Evolutionary conservation across 2,113 vertebrate genomes (phyloP).

Genomic region (Daphoenositta chrysoptera): DNA sequence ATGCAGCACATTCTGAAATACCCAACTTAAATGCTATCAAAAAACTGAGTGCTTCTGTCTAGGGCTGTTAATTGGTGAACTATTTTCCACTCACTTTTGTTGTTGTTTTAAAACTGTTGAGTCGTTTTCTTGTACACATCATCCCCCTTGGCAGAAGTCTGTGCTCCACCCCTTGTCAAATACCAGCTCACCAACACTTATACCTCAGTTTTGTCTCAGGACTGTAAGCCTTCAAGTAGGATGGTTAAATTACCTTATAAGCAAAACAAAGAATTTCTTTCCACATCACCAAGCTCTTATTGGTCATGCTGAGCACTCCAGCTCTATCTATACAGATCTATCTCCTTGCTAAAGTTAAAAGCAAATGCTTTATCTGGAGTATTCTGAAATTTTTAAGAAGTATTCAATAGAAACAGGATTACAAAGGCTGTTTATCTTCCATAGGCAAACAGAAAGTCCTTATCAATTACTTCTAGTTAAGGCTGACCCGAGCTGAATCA

Average conservation of each 20-base stretch:
- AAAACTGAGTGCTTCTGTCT: neutral
- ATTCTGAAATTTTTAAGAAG: neutral
- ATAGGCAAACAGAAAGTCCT: neutral
- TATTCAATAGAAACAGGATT: neutral
- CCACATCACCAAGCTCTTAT: neutral
- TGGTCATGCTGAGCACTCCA: neutral
- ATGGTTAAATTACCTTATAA: neutral
- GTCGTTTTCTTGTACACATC: neutral
- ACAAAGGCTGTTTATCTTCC: neutral
- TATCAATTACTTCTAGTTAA: neutral
- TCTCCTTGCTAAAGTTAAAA: neutral
- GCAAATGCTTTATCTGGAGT: neutral
- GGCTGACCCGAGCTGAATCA: neutral
- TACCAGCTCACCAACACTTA: neutral
- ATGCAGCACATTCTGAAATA: neutral
- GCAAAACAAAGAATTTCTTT: neutral
- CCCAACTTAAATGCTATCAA: neutral
- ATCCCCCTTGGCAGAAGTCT: neutral
- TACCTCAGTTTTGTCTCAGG: neutral
- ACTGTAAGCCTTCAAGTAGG: neutral
- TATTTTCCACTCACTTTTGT: neutral
- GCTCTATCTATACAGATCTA: neutral
- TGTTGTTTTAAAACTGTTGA: neutral
- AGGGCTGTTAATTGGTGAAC: neutral
- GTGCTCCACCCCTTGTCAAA: neutral